Evolutionary conservation across 2,113 vertebrate genomes (phyloP), one percentile per base, ranked within the genome.

Genomic region (Rhinopithecus roxellana): DNA sequence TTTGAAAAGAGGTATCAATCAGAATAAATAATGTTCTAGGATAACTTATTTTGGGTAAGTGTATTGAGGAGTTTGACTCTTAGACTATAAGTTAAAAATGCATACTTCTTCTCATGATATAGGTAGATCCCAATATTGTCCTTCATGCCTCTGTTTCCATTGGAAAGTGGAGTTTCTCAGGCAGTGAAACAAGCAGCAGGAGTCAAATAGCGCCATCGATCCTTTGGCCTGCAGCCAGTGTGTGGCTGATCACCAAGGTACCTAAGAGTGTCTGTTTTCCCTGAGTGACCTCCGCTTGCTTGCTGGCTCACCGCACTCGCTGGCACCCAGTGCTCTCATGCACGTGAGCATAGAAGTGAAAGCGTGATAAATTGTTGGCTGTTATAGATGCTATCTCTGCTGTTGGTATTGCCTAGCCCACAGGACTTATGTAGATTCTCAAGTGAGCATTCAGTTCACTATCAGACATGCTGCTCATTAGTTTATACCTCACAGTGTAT

Each of bases 201-300:
- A 94, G 74, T 75, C 82, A 94, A 8, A 91, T 0, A 0, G 32
- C n/a, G 2, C 48, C 45, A 0, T 27, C 32, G 1, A 75, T 55
- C 32, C 75, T 93, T 12, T 97, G 96, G 94, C 90, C 97, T 86
- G 90, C 92, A 89, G 96, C 96, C 94, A 96, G 97, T 1, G 30
- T 97, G 45, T 98, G 98, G 97, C 85, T 98, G 23, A 93, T 98
- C 89, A 97, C 97, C 25, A 99, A 98, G 97, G 97, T 98, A 96
- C 38, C 27, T 48, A 30, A n/a, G 6, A 95, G 12, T 1, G 25
- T 80, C 90, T 82, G 17, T 8, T 72, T 14, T 79, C 32, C 5
- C 59, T 17, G 22, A 89, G 38, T 81, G 64, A 43, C 55, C 79
- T 61, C 6, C 17, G 1, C 4, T 77, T 43, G 77, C 16, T 88